Evolutionary conservation across 2,797 vertebrate genomes (phyloP).

Genomic region (Gallinago stenura): DNA sequence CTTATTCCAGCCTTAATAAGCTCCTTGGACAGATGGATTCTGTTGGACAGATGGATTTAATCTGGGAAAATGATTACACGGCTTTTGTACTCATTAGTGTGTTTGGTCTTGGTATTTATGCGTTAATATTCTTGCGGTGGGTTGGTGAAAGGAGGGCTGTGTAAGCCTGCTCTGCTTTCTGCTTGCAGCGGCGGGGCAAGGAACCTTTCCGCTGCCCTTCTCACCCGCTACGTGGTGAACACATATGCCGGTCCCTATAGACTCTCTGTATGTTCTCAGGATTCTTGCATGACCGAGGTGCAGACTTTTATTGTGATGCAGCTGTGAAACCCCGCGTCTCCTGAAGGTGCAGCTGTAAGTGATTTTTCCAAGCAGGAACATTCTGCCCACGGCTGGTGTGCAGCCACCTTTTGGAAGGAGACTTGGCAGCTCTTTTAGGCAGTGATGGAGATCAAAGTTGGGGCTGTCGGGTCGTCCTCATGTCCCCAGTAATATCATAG

Average conservation of each 20-base stretch:
- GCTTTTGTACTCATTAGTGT: slow-evolving; percentile 57
- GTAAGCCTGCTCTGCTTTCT: background rate
- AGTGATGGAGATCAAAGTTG: background rate
- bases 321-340: background rate
- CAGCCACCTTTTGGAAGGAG: background rate
- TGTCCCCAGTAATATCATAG: background rate
- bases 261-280: background rate
- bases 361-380: background rate
- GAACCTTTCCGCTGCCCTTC: background rate
- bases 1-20: slow-evolving; percentile 69
- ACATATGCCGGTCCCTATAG: accelerated
- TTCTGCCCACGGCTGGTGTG: accelerated
- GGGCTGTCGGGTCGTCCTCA: background rate
- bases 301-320: background rate
- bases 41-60: slow-evolving; percentile 72
- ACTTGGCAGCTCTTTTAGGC: background rate
- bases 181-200: background rate
- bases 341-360: background rate
- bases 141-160: background rate
- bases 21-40: slow-evolving; percentile 71
- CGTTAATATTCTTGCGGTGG: slow-evolving; percentile 14
- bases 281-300: background rate
- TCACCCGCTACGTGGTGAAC: background rate
- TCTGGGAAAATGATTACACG: slow-evolving; percentile 49
- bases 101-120: slow-evolving; percentile 29